phyloP scores from a whole-genome alignment of 2,888 invertebrate genomes.

The Temnothorax rugatulus region DNA sequence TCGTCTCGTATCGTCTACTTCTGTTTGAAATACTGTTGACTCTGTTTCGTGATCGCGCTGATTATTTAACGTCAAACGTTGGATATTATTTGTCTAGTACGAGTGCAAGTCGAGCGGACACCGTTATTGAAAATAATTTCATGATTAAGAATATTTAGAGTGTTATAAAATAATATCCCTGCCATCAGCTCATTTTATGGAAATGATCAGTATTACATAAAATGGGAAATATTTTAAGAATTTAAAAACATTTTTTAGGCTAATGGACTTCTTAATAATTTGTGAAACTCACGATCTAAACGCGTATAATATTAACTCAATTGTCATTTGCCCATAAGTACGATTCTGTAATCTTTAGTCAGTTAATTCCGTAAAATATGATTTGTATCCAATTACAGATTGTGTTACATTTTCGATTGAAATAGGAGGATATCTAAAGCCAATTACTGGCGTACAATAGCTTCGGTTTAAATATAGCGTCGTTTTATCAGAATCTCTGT shows the following conservation, averaged over 20 bases:
- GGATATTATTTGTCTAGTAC: background rate
- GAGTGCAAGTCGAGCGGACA: background rate
- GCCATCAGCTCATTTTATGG: background rate
- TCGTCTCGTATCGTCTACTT: constrained; percentile 44
- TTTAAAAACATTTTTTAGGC: background rate
- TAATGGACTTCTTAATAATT: background rate
- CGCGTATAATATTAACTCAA: background rate
- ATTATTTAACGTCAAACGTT: constrained; percentile 38
- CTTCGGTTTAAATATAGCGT: constrained; percentile 63
- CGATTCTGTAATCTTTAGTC: background rate
- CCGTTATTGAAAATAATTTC: background rate
- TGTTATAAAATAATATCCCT: background rate
- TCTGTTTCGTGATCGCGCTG: constrained; percentile 22
- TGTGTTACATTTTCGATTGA: constrained; percentile 30
- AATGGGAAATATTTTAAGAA: constrained; percentile 1
- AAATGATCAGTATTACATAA: background rate
- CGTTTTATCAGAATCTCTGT: constrained; percentile 66
- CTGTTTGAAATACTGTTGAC: constrained; percentile 46
- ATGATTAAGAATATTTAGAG: background rate
- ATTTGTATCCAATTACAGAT: constrained; percentile 35
- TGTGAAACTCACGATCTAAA: background rate
- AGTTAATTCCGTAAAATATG: constrained; percentile 12
- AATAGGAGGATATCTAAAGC: constrained; percentile 32
- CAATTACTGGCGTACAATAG: constrained; percentile 45
- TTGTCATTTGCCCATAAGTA: background rate